phyloP scores from a whole-genome alignment of 2,888 invertebrate genomes.

The Megamerina dolium region DNA sequence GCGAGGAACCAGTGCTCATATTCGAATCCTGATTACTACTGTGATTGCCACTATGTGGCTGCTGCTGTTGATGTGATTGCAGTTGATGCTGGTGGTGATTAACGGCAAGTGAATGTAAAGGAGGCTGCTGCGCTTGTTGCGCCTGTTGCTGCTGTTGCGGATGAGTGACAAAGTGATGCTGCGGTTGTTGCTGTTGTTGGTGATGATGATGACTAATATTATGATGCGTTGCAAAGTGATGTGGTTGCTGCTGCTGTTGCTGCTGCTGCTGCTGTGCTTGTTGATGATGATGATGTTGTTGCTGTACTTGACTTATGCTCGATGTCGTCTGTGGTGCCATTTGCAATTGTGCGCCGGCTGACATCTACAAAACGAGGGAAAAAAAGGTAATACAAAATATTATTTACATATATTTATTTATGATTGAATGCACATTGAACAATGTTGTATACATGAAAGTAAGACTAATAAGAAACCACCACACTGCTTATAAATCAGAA shows the following conservation, averaged over 20 bases:
- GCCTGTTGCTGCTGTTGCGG: slow-evolving; percentile 17
- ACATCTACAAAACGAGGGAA: slow-evolving; percentile 78
- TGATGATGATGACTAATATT: too few relatives aligned
- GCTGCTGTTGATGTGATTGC: slow-evolving; percentile 24
- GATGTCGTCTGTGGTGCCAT: slow-evolving; percentile 90
- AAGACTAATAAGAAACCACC: too few relatives aligned
- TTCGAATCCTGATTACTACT: slow-evolving; percentile 89
- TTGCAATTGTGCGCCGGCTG: slow-evolving; percentile 95
- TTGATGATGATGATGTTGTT: slow-evolving; percentile 35
- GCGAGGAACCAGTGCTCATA: slow-evolving; percentile 96
- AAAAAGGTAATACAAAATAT: too few relatives aligned
- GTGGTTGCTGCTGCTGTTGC: slow-evolving; percentile 21
- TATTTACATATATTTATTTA: too few relatives aligned
- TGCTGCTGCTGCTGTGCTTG: slow-evolving; percentile 21
- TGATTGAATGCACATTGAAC: too few relatives aligned
- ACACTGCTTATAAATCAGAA: too few relatives aligned
- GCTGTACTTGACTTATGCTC: slow-evolving; percentile 42
- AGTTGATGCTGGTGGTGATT: slow-evolving; percentile 17
- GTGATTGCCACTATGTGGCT: slow-evolving; percentile 33
- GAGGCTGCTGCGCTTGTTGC: slow-evolving; percentile 23
- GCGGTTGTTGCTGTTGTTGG: slow-evolving; percentile 10
- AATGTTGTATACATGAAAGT: too few relatives aligned
- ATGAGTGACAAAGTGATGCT: slow-evolving; percentile 4
- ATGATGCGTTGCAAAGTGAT: too few relatives aligned
- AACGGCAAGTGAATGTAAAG: too few relatives aligned